A percentile compares a stretch with the other conserved stretches of the same genome.
Evolutionary conservation across 2,888 invertebrate species (phyloP).

Genomic region (Belgica antarctica): DNA sequence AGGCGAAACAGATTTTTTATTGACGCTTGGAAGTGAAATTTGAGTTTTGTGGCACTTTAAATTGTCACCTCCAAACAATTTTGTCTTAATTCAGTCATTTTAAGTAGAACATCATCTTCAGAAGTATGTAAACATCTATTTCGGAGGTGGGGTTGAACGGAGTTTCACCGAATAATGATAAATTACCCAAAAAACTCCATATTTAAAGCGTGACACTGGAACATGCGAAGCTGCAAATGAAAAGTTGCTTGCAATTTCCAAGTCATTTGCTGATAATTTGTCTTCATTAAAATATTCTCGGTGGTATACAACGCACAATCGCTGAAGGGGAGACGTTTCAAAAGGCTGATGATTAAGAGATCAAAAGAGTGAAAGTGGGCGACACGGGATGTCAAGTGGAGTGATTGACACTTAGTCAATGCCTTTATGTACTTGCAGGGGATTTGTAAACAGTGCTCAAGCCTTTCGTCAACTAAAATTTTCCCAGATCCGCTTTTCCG

Average conservation of each 20-base stretch:
- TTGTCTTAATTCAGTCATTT: too few species aligned
- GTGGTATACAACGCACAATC: neutral
- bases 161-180: neutral
- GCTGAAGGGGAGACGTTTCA: neutral
- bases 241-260: constrained; percentile 1
- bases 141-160: neutral
- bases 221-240: neutral
- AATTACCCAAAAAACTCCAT: neutral
- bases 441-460: neutral
- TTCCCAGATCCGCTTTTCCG: neutral
- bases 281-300: constrained; percentile 5
- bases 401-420: constrained; percentile 8
- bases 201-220: neutral
- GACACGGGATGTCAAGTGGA: constrained; percentile 12
- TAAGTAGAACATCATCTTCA: constrained; percentile 12
- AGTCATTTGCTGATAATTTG: constrained; percentile 25
- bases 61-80: too few species aligned
- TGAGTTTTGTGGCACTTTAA: too few species aligned
- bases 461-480: neutral
- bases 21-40: too few species aligned
- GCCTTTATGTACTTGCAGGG: neutral
- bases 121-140: neutral
- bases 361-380: constrained; percentile 16
- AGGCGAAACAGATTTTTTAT: neutral
- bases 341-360: constrained; percentile 8